phyloP scores from a whole-genome alignment of 2,797 vertebrate species.

The Emydoidea blandingii region DNA sequence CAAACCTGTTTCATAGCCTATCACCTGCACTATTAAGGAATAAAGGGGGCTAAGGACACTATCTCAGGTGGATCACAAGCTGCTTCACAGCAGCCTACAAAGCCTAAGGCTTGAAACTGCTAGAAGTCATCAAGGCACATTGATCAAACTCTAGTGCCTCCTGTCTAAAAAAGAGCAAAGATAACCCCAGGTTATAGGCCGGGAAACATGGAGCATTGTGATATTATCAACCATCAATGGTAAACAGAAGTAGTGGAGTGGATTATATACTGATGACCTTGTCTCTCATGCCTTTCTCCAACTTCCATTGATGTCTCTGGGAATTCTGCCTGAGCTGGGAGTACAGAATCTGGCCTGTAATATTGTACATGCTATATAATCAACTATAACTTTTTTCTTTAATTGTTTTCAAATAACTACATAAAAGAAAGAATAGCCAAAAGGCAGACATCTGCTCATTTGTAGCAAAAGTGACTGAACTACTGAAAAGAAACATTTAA shows the following conservation, averaged over 20 bases:
- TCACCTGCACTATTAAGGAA: not conserved
- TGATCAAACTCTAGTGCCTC: not conserved
- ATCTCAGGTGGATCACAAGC: not conserved
- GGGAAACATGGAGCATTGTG: not conserved
- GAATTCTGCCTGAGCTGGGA: not conserved
- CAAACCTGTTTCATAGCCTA: not conserved
- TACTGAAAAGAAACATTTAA: conserved; percentile 62
- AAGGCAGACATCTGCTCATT: conserved; percentile 63
- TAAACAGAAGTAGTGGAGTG: not conserved
- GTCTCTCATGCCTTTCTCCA: not conserved
- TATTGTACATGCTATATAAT: not conserved
- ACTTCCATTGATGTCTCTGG: conserved; percentile 7
- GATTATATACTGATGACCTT: not conserved
- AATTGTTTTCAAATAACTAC: conserved; percentile 70
- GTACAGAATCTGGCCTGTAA: not conserved
- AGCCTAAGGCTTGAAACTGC: not conserved
- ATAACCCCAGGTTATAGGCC: not conserved
- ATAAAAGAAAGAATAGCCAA: conserved; percentile 44
- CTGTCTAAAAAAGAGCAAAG: not conserved
- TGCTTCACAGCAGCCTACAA: not conserved
- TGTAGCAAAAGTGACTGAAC: conserved; percentile 27
- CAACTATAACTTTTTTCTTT: conserved; percentile 48
- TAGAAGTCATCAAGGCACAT: not conserved
- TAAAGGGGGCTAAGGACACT: not conserved
- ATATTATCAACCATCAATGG: not conserved